Evolutionary conservation across 2,113 vertebrate genomes (phyloP).

Genomic region (Takifugu bimaculatus): DNA sequence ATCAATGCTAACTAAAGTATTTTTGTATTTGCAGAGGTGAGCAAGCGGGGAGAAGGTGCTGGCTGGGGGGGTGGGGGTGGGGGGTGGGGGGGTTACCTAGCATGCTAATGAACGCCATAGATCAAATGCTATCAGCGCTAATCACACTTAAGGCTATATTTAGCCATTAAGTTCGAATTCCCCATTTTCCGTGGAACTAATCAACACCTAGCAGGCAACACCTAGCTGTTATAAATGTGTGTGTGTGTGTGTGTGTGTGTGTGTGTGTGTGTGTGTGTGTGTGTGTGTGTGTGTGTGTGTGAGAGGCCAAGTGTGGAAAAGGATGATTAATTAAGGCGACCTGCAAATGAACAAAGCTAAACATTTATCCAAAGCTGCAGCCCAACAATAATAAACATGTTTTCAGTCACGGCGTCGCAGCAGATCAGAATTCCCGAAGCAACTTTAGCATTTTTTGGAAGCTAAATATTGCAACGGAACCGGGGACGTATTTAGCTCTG

Average conservation of each 20-base stretch:
- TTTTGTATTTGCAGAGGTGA: slow-evolving; percentile 1
- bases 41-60: background rate
- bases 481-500: too few relatives aligned
- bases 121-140: slow-evolving; percentile 60
- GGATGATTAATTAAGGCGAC: too few relatives aligned
- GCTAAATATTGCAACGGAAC: too few relatives aligned
- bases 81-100: slow-evolving; percentile 9
- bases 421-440: too few relatives aligned
- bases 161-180: slow-evolving; percentile 55
- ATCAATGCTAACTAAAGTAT: background rate
- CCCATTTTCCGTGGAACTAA: slow-evolving; percentile 48
- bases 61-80: background rate
- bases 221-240: background rate
- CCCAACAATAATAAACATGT: too few relatives aligned
- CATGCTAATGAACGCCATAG: slow-evolving; percentile 59
- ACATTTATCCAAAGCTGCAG: too few relatives aligned
- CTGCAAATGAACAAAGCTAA: too few relatives aligned
- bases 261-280: slow-evolving; percentile 4
- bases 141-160: slow-evolving; percentile 61
- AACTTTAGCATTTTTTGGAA: too few relatives aligned
- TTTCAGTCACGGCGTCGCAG: too few relatives aligned
- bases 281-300: background rate
- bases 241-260: background rate
- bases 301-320: background rate
- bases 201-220: slow-evolving; percentile 50